Base-by-base conservation (phyloP, 2,888 invertebrate genomes). In the Aphelenchoides bicaudatus region DNA sequence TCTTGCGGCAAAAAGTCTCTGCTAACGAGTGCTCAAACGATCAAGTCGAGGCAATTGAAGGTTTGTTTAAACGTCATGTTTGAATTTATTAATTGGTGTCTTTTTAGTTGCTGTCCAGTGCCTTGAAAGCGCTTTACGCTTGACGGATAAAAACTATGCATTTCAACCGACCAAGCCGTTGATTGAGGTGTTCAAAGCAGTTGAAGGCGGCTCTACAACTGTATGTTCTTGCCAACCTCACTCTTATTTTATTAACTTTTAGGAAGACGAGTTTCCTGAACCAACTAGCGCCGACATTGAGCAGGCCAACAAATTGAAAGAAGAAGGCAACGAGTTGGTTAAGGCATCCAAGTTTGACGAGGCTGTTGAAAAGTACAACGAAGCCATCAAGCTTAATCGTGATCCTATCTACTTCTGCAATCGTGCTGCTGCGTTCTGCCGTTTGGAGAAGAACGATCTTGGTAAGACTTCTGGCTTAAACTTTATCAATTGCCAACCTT, bases 321-420 rank as follows among this genome's bases (percentile, higher is more conserved):
- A 87, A 78, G 87, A 88, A 78, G 93, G 92, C 25, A 84, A 83
- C 75, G 81, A 83, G 31, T 39, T 67, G 16, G 67, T 71, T 25
- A 68, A 69, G 31, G 58, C 63, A 23, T 43, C 29, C 76, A 86
- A 87, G 71, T 81, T 78, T 69, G 83, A 85, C 25, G 90, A 90
- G 79, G 94, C 94, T 13, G 81, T 92, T 31, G 84, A 86, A 13
- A 86, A 87, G 72, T 94, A 94, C 80, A 86, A 89, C 62, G 88
- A 89, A 72, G 94, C 96, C 10, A 90, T 98, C 66, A 85, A 87
- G 72, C 82, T 91, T 58, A 86, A 87, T 25, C 85, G 85, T 62
- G 94, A 94, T 83, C 88, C 94, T 0, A 90, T 96, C 29, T 96
- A 88, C 82, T 96, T 89, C 80, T 93, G 94, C 80, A 98, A 98